phyloP scores from a whole-genome alignment of 1,140 invertebrate species.

The Pachypsylla venusta region DNA sequence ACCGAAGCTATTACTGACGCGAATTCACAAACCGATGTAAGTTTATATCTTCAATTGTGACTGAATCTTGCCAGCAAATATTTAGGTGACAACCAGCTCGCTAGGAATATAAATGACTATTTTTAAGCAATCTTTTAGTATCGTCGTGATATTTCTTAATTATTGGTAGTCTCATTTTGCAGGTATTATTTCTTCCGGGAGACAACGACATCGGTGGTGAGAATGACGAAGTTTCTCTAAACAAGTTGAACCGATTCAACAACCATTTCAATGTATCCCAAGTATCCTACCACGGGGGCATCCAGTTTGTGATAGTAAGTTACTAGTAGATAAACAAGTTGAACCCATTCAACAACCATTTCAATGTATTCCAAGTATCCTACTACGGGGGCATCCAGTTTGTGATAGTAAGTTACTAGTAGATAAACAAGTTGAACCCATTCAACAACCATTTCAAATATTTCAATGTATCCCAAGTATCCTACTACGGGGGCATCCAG shows the following conservation, averaged over 20 bases:
- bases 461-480: slow-evolving; percentile 46
- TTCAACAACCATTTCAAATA: slow-evolving; percentile 68
- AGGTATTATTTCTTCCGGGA: slow-evolving; percentile 77
- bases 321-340: slow-evolving; percentile 45
- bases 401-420: slow-evolving; percentile 36
- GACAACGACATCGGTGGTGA: slow-evolving; percentile 95
- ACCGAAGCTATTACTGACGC: too few relatives aligned
- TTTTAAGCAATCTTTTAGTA: neutral
- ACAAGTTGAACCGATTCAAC: slow-evolving; percentile 62
- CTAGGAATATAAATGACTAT: too few relatives aligned
- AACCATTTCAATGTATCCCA: slow-evolving; percentile 53
- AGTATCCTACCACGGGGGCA: slow-evolving; percentile 39
- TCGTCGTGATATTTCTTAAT: slow-evolving; percentile 1
- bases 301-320: slow-evolving; percentile 42
- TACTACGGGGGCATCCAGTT: slow-evolving; percentile 40
- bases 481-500: slow-evolving; percentile 40
- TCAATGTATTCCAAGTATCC: slow-evolving; percentile 48
- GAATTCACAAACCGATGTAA: too few relatives aligned
- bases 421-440: slow-evolving; percentile 51
- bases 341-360: slow-evolving; percentile 59
- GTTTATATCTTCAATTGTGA: too few relatives aligned
- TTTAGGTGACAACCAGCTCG: too few relatives aligned
- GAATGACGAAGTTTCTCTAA: slow-evolving; percentile 48
- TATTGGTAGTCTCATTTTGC: slow-evolving; percentile 25
- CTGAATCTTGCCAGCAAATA: too few relatives aligned